Percentiles rank a stretch among this genome's conserved stretches.
Conservation (phyloP, 2,888 invertebrate genomes). For the Eupithecia exiguata region DNA sequence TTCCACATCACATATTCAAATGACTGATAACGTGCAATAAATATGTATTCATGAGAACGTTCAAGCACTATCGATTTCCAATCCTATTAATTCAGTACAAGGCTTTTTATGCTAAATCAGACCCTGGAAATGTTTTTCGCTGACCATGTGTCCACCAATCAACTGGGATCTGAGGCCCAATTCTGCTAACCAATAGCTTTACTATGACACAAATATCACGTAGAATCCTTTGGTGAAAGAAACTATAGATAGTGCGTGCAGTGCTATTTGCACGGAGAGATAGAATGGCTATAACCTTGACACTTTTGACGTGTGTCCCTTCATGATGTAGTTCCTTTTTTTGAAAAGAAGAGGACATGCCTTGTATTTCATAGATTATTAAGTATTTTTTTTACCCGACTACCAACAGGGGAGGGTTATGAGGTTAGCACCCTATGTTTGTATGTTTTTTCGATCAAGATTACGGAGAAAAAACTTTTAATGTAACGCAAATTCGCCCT, state of each 20-base stretch:
- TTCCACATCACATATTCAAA: background rate
- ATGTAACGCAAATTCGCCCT: too few relatives aligned
- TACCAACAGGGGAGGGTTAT: too few relatives aligned
- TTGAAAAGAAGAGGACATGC: too few relatives aligned
- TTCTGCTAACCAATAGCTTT: background rate
- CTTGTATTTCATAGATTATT: too few relatives aligned
- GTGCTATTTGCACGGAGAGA: background rate
- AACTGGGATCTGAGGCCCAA: conserved; percentile 23
- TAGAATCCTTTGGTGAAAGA: background rate
- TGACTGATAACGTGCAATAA: background rate
- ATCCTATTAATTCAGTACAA: conserved; percentile 44
- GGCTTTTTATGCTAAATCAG: conserved; percentile 46
- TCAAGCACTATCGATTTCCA: conserved; percentile 29
- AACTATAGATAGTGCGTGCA: background rate
- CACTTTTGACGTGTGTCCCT: background rate
- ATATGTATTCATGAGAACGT: background rate
- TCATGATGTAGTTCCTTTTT: background rate
- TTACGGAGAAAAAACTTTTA: too few relatives aligned
- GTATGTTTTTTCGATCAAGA: too few relatives aligned
- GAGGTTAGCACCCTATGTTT: too few relatives aligned
- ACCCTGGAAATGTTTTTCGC: conserved; percentile 25
- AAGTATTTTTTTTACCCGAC: too few relatives aligned
- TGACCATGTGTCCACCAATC: conserved; percentile 37
- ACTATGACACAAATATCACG: background rate
- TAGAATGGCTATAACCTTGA: background rate